Percentiles rank a stretch among this genome's conserved stretches.
Evolutionary conservation across 2,888 invertebrate genomes (phyloP).

Genomic region (Chaetogeoica ovagalla): DNA sequence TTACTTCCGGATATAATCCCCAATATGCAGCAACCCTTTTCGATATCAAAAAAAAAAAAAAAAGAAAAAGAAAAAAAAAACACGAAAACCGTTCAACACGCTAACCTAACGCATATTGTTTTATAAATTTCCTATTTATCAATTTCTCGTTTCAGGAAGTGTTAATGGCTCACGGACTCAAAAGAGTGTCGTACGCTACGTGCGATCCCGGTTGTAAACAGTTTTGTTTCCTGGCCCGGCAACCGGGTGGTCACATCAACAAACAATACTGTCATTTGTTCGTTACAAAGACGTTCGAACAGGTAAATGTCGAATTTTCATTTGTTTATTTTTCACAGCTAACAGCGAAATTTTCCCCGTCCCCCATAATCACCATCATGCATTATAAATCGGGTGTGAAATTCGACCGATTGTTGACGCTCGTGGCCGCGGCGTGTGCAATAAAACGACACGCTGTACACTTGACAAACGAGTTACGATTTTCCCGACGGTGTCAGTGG

Average conservation of each 20-base stretch:
- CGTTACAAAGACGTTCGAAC: conserved; percentile 73
- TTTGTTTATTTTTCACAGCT: conserved; percentile 8
- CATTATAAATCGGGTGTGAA: background rate
- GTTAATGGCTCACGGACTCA: conserved; percentile 81
- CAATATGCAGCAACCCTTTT: conserved; percentile 12
- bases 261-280: conserved; percentile 82
- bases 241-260: conserved; percentile 70
- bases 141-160: conserved; percentile 67
- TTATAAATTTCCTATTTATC: conserved; percentile 24
- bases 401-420: background rate
- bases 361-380: no score
- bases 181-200: conserved; percentile 82
- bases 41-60: background rate
- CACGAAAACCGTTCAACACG: background rate
- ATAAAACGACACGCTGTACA: conserved; percentile 26
- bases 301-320: conserved; percentile 64
- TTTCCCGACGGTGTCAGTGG: conserved; percentile 24
- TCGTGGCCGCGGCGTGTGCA: background rate
- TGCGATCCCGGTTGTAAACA: conserved; percentile 78
- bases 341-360: background rate
- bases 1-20: conserved; percentile 6
- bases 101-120: no score
- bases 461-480: conserved; percentile 45
- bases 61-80: no score
- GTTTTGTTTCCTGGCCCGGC: conserved; percentile 78